phyloP scores from a whole-genome alignment of 92 coral and sea anemone species.

The Ricordea florida region DNA sequence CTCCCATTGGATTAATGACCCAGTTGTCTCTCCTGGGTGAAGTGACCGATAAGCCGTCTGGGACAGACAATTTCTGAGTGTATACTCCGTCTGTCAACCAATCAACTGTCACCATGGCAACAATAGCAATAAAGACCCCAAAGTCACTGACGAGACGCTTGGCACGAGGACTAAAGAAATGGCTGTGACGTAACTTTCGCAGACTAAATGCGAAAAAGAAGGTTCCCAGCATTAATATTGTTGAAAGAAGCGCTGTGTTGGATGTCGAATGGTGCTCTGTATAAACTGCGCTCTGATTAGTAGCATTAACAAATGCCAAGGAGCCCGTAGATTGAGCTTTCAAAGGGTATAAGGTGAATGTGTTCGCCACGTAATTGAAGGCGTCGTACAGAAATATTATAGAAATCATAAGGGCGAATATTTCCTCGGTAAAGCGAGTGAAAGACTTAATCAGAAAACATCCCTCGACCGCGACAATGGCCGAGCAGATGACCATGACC shows the following conservation, averaged over 20 bases:
- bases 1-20: slow-evolving; percentile 95
- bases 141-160: slow-evolving; percentile 93
- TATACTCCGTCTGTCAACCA: slow-evolving; percentile 67
- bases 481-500: slow-evolving; percentile 96
- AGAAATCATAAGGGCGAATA: slow-evolving; percentile 93
- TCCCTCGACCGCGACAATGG: slow-evolving; percentile 93
- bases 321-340: neutral
- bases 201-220: slow-evolving; percentile 82
- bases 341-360: slow-evolving; percentile 52
- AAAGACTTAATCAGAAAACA: slow-evolving; percentile 91
- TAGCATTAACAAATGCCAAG: slow-evolving; percentile 1
- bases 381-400: slow-evolving; percentile 91
- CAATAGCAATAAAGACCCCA: slow-evolving; percentile 91
- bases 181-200: slow-evolving; percentile 92
- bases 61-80: slow-evolving; percentile 76
- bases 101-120: slow-evolving; percentile 86
- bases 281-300: neutral
- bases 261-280: slow-evolving; percentile 22
- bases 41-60: slow-evolving; percentile 77
- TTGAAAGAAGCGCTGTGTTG: slow-evolving; percentile 84
- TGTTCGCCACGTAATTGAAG: slow-evolving; percentile 56
- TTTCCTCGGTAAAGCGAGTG: slow-evolving; percentile 98
- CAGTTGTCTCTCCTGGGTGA: slow-evolving; percentile 76
- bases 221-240: slow-evolving; percentile 86
- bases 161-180: slow-evolving; percentile 80